Conservation (phyloP, 2,888 invertebrate species). For the Xanthia togata region DNA sequence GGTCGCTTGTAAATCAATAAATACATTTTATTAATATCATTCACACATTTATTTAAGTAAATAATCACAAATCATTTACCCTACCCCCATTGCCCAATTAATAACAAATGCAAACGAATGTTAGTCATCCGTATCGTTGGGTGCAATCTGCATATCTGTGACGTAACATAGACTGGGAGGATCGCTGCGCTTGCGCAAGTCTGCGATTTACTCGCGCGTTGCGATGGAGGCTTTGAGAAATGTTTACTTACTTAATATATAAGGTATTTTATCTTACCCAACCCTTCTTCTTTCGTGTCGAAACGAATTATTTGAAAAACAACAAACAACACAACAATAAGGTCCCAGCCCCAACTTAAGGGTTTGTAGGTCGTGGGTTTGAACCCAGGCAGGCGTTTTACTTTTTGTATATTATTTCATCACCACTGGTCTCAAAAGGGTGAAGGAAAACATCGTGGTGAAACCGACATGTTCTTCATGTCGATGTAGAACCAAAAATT, state of each 20-base stretch:
- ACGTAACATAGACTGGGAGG: constrained; percentile 44
- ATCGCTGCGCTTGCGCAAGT: constrained; percentile 50
- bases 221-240: constrained; percentile 19
- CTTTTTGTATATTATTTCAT: too few relatives aligned
- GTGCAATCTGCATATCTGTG: constrained; percentile 55
- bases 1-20: not conserved
- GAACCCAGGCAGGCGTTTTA: too few relatives aligned
- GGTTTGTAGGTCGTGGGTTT: too few relatives aligned
- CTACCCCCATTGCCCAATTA: constrained; percentile 16
- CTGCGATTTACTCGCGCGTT: constrained; percentile 36
- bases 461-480: too few relatives aligned
- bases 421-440: too few relatives aligned
- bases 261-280: constrained; percentile 6
- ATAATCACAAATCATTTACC: constrained; percentile 1
- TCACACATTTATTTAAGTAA: not conserved
- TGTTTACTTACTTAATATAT: constrained; percentile 29
- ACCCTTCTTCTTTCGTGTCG: not conserved
- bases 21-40: not conserved
- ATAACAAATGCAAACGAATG: constrained; percentile 24
- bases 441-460: too few relatives aligned
- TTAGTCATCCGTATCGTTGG: constrained; percentile 48
- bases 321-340: too few relatives aligned
- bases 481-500: too few relatives aligned
- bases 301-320: not conserved
- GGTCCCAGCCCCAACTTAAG: too few relatives aligned